phyloP scores from a whole-genome alignment of 2,797 vertebrate species.

The Hemibagrus guttatus region DNA sequence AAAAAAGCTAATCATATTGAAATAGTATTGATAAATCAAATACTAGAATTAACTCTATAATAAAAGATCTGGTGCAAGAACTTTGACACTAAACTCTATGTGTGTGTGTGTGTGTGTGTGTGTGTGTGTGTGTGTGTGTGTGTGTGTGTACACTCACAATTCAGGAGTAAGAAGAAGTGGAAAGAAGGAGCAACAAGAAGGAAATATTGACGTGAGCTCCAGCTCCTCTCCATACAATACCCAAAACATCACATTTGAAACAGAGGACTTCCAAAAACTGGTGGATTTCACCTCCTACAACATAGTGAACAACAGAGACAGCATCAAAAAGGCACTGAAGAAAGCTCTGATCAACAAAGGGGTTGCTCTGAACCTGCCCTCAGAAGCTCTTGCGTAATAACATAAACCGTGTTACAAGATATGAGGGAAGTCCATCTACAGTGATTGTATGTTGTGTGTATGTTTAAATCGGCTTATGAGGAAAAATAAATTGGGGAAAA shows the following conservation, averaged over 20 bases:
- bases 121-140: background rate
- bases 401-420: background rate
- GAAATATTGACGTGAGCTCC: conserved; percentile 70
- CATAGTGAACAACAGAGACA: conserved; percentile 73
- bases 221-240: conserved; percentile 76
- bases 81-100: background rate
- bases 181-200: conserved; percentile 72
- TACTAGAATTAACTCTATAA: background rate
- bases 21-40: background rate
- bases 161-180: conserved; percentile 73
- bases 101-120: background rate
- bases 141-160: background rate
- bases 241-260: conserved; percentile 73
- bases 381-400: background rate
- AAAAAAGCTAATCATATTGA: background rate
- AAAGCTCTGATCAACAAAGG: conserved; percentile 67
- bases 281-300: conserved; percentile 79
- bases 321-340: conserved; percentile 62
- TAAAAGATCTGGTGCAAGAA: background rate
- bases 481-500: background rate
- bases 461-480: background rate
- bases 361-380: background rate
- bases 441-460: background rate
- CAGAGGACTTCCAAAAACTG: conserved; percentile 71
- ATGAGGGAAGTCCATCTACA: background rate